A percentile compares a stretch with the other conserved stretches of the same genome.
phyloP scores from a whole-genome alignment of 2,888 invertebrate genomes.

The Hartigia nigra region DNA sequence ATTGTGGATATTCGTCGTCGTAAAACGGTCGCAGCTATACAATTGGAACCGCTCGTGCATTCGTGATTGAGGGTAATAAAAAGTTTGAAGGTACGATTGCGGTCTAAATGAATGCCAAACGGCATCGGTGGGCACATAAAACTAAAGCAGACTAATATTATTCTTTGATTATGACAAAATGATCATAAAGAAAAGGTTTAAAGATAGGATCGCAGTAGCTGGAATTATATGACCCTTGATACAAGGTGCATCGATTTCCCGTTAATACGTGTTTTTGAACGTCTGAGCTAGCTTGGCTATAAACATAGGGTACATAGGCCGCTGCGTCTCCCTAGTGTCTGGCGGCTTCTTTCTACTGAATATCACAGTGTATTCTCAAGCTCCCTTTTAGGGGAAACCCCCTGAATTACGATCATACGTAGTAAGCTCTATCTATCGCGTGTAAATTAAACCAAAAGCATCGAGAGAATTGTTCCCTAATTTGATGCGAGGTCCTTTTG shows the following conservation, averaged over 20 bases:
- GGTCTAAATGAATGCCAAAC: slow-evolving; percentile 53
- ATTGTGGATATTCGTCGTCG: not conserved
- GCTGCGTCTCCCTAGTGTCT: not conserved
- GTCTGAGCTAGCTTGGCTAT: not conserved
- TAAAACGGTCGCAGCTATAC: too few relatives aligned
- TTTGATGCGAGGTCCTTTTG: slow-evolving; percentile 40
- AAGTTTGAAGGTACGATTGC: slow-evolving; percentile 33
- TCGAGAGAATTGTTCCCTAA: slow-evolving; percentile 55
- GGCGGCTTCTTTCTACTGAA: not conserved
- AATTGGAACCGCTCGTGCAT: slow-evolving; percentile 15
- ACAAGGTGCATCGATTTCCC: not conserved
- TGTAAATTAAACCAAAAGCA: slow-evolving; percentile 35
- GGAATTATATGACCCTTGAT: not conserved
- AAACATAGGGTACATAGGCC: not conserved
- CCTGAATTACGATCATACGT: not conserved
- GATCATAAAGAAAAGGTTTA: not conserved
- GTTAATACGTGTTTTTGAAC: not conserved
- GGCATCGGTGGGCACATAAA: not conserved
- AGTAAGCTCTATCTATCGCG: not conserved
- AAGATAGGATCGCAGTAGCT: not conserved
- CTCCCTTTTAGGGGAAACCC: not conserved
- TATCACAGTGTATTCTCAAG: not conserved
- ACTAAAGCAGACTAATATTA: not conserved
- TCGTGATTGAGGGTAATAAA: slow-evolving; percentile 60
- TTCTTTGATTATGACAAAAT: not conserved